These are phyloP conservation scores for Halichondria panicea DNA, from an alignment of 37 sponge, comb jelly and placozoan species.

Conservation along the genomic window DNA sequence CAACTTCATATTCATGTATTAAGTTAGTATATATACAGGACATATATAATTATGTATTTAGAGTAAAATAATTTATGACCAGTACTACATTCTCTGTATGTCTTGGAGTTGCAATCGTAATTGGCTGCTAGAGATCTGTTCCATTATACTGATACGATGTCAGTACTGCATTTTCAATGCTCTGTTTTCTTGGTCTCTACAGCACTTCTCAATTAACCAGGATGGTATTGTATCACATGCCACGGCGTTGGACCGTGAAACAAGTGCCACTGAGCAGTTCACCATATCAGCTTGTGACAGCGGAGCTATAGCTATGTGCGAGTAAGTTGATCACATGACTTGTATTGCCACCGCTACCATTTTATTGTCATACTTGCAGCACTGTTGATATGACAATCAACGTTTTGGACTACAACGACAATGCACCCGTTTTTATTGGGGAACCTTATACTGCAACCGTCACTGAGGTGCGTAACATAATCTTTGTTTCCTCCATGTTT, in stretches of 20 bases:
- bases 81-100: too few relatives aligned
- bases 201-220: conserved; percentile 17
- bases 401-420: conserved; percentile 49
- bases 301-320: background rate
- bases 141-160: too few relatives aligned
- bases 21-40: background rate
- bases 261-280: background rate
- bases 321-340: background rate
- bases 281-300: conserved; percentile 4
- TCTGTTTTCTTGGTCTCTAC: background rate
- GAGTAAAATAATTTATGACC: too few relatives aligned
- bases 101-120: too few relatives aligned
- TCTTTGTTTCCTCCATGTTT: too few relatives aligned
- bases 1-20: background rate
- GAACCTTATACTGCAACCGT: background rate
- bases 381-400: conserved; percentile 20
- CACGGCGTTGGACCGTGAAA: conserved; percentile 35
- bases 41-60: background rate
- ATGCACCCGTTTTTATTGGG: conserved; percentile 27
- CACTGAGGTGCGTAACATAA: too few relatives aligned
- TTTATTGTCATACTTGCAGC: background rate
- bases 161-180: too few relatives aligned
- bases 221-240: background rate
- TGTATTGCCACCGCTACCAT: background rate
- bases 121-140: too few relatives aligned